Evolutionary conservation across 2,797 vertebrate genomes (phyloP).

Genomic region (Zenarchopterus dispar): DNA sequence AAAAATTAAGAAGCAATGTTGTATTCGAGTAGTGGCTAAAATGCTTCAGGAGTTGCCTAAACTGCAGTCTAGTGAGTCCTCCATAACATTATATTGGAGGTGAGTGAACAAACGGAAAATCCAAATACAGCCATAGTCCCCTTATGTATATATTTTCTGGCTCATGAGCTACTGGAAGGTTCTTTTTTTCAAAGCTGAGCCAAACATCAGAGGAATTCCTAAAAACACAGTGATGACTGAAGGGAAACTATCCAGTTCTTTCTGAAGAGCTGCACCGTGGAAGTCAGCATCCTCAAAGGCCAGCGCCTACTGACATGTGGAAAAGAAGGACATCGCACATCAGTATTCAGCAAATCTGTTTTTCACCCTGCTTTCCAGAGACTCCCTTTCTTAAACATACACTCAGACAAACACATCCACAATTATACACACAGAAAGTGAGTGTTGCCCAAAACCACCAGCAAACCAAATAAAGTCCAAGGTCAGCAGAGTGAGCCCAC

Average conservation of each 20-base stretch:
- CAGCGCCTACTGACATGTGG: background rate
- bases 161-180: conserved; percentile 25
- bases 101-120: no score
- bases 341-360: conserved; percentile 4
- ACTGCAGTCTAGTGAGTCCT: background rate
- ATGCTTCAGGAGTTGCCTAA: background rate
- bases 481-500: conserved; percentile 65
- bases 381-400: conserved; percentile 3
- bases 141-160: conserved; percentile 6
- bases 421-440: conserved; percentile 35
- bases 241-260: no score
- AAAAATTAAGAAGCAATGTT: background rate
- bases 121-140: background rate
- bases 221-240: conserved; percentile 25
- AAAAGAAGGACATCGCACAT: conserved; percentile 1
- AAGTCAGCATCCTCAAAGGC: no score
- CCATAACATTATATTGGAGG: background rate
- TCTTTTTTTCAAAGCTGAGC: conserved; percentile 29
- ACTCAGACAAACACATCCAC: conserved; percentile 15
- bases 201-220: conserved; percentile 18
- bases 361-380: conserved; percentile 1
- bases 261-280: no score
- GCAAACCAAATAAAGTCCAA: conserved; percentile 71
- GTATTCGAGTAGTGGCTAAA: background rate
- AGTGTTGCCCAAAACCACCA: conserved; percentile 53